Evolutionary conservation across 1,140 invertebrate genomes (phyloP), one percentile per base, ranked within the genome.

Genomic region (Rhyzopertha dominica): DNA sequence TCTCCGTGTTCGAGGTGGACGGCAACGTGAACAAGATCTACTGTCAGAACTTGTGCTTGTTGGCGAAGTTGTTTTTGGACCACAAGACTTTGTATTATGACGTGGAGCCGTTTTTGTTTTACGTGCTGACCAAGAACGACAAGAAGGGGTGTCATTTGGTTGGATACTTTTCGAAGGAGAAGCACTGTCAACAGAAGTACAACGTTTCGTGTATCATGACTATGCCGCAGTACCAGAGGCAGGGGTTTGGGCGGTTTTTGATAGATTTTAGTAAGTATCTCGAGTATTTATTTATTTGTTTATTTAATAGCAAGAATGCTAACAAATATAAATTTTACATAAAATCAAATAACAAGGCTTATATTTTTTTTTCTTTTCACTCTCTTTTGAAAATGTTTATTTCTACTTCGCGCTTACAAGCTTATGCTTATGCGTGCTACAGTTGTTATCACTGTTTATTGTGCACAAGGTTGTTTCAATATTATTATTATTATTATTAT

Each of bases 141-240:
- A 80, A 79, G 31, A 84, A 86, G 66, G 90, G 89, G 5, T 91
- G 87, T 60, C 90, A 93, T 70, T 67, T 93, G 2, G 82, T 93
- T 4, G 89, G 90, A 12, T 93, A 93, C 68, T 93, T 93, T 65
- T 90, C 87, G 13, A 93, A 93, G 74, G 95, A 99, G 68, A 98
- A 98, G 66, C 89, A 96, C 64, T 98, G 95, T 70, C 84, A 90
- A 40, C 94, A 98, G 67, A 95, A 96, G 61, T 98, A 98, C 71
- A 99, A 99, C 67, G 92, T 99, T 0, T 98, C 95, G 0, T 99
- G 96, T 68, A 99, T 99, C 37, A 94, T 99, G 86, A 98, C 95
- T 2, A 82, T 99, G 78, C 96, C 96, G 0, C 93, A 96, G 61
- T 98, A 97, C 73, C 96, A 99, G 67, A 72, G 94, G 45, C 88